Percentiles rank a stretch among this genome's conserved stretches.
Conservation (phyloP, 1,140 invertebrate species). For the Heliconius hewitsoni region DNA sequence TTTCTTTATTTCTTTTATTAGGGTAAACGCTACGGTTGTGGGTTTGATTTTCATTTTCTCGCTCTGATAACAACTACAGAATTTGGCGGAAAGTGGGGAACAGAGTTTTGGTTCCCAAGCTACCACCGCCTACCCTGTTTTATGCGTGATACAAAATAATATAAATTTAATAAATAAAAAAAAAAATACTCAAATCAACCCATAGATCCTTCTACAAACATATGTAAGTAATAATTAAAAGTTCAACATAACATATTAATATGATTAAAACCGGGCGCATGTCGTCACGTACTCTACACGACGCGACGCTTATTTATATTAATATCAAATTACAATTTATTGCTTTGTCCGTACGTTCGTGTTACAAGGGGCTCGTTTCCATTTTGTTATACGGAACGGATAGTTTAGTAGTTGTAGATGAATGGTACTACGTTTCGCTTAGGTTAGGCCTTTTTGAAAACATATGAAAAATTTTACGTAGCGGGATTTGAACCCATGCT, state of each 20-base stretch:
- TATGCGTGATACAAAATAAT: too few relatives aligned
- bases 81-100: too few relatives aligned
- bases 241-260: constrained; percentile 39
- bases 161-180: not conserved
- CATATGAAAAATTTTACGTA: too few relatives aligned
- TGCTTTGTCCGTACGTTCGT: constrained; percentile 39
- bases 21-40: too few relatives aligned
- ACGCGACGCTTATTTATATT: constrained; percentile 59
- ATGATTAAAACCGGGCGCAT: constrained; percentile 50
- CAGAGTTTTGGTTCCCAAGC: too few relatives aligned
- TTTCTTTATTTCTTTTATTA: too few relatives aligned
- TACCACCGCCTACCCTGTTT: too few relatives aligned
- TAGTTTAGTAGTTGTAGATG: not conserved
- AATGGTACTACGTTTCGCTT: not conserved
- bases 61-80: too few relatives aligned
- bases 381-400: not conserved
- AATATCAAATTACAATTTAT: constrained; percentile 70
- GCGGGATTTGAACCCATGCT: too few relatives aligned
- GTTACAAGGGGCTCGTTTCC: constrained; percentile 23
- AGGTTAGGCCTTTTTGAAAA: not conserved
- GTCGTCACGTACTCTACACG: constrained; percentile 54
- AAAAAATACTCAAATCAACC: not conserved
- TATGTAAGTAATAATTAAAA: constrained; percentile 39
- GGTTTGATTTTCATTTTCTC: too few relatives aligned
- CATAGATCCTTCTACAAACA: not conserved